Conservation (phyloP, 2,113 vertebrate species). For the Gavia stellata region DNA sequence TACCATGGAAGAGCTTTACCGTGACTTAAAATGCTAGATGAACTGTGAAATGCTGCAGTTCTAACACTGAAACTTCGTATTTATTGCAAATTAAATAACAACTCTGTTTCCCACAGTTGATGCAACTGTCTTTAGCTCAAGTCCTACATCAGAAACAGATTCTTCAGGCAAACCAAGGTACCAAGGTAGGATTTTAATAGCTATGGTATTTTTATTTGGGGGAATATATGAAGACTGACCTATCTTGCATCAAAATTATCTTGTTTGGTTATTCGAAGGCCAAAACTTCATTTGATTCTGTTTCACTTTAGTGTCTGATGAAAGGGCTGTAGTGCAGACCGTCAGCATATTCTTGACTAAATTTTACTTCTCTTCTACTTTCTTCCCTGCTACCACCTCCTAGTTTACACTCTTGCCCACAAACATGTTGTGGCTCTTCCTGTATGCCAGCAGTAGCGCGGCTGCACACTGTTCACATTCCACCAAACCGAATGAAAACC, state of each 20-base stretch:
- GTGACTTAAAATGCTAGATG: background rate
- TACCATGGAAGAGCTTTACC: background rate
- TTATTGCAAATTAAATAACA: background rate
- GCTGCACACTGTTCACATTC: background rate
- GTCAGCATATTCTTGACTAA: background rate
- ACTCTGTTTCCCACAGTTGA: slow-evolving; percentile 68
- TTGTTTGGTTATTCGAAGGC: background rate
- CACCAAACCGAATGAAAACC: background rate
- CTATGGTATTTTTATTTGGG: background rate
- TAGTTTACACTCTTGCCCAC: background rate
- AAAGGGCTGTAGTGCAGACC: background rate
- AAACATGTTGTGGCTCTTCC: background rate
- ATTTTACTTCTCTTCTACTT: background rate
- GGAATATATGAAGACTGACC: background rate
- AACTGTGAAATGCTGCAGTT: background rate
- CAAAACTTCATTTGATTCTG: background rate
- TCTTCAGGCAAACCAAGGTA: slow-evolving; percentile 86
- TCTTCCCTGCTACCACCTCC: background rate
- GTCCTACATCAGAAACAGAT: slow-evolving; percentile 89
- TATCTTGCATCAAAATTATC: background rate
- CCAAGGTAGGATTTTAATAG: slow-evolving; percentile 75
- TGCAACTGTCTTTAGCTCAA: slow-evolving; percentile 84
- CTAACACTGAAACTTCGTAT: background rate
- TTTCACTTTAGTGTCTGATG: background rate
- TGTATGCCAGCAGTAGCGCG: background rate